Evolutionary conservation across 2,888 invertebrate genomes (phyloP).

Genomic region (Hylaea fasciaria): DNA sequence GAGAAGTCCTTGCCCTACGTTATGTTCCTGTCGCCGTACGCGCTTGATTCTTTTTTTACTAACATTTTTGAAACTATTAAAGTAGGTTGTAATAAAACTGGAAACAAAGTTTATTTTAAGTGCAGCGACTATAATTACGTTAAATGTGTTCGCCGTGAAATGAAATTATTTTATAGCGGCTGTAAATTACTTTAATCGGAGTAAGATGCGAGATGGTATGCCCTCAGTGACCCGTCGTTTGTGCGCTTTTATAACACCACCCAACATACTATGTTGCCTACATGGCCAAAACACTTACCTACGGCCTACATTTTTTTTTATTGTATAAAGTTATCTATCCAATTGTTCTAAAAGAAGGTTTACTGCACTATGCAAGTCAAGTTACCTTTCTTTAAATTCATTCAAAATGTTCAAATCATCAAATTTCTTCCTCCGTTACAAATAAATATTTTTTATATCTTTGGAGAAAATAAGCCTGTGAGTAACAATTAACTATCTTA

Average conservation of each 20-base stretch:
- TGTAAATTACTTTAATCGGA: constrained; percentile 72
- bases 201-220: constrained; percentile 38
- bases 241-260: constrained; percentile 37
- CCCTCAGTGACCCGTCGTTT: constrained; percentile 36
- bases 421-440: no score
- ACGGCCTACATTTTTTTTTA: no score
- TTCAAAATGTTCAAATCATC: no score
- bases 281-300: constrained; percentile 20
- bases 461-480: no score
- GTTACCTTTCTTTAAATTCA: no score
- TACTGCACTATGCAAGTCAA: no score
- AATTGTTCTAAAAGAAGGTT: no score
- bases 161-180: constrained; percentile 72
- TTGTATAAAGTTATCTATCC: no score
- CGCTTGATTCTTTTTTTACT: constrained; percentile 30
- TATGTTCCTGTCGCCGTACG: background rate
- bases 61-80: constrained; percentile 42
- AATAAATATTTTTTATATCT: no score
- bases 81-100: constrained; percentile 56
- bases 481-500: background rate
- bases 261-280: constrained; percentile 27
- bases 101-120: constrained; percentile 69
- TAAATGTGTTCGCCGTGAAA: constrained; percentile 67
- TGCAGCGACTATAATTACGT: constrained; percentile 68
- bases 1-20: background rate